Evolutionary conservation across 2,888 invertebrate species (phyloP).

Genomic region (Mylabris sibirica): DNA sequence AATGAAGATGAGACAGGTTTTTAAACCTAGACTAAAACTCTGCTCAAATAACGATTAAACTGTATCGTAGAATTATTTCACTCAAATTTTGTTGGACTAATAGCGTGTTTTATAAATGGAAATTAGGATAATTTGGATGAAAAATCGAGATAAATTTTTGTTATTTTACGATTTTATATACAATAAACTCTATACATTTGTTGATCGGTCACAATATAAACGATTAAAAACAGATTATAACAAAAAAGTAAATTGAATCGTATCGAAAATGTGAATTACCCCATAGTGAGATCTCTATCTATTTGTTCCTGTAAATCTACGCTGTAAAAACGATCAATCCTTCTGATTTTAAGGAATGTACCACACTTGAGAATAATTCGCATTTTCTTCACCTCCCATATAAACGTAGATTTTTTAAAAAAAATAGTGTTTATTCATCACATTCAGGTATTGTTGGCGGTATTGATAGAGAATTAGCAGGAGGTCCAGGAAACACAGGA

Average conservation of each 20-base stretch:
- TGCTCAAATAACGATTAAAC: too few relatives aligned
- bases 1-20: too few relatives aligned
- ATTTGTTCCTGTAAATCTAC: neutral
- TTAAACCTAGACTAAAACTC: too few relatives aligned
- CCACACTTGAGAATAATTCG: neutral
- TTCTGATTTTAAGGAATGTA: neutral
- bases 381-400: neutral
- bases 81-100: too few relatives aligned
- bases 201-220: neutral
- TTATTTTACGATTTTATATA: neutral
- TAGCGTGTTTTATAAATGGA: too few relatives aligned
- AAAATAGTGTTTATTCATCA: conserved; percentile 44
- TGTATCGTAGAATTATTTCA: too few relatives aligned
- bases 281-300: neutral
- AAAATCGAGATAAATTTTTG: too few relatives aligned
- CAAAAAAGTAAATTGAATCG: neutral
- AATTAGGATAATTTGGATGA: too few relatives aligned
- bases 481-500: conserved; percentile 24
- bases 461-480: conserved; percentile 47
- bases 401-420: conserved; percentile 9
- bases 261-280: neutral
- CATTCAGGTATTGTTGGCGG: conserved; percentile 60
- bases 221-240: neutral
- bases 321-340: neutral
- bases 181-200: neutral